Percentiles rank a stretch among this genome's conserved stretches.
These are phyloP conservation scores for Micromys minutus DNA, from an alignment of 2,113 vertebrate species.

Conservation along the genomic window DNA sequence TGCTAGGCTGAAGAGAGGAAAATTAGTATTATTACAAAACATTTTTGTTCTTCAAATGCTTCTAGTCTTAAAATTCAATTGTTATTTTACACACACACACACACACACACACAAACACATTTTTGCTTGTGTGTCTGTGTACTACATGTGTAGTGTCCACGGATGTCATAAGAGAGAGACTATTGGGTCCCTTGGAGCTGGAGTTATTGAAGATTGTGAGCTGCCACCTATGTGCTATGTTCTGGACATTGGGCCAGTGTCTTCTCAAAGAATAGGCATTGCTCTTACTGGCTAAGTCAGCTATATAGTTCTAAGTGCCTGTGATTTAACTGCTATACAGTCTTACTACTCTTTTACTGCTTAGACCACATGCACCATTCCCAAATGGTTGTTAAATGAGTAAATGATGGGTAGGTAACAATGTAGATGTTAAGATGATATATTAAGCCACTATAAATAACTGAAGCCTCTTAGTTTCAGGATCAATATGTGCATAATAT, in stretches of 20 bases:
- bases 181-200: background rate
- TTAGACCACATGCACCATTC: background rate
- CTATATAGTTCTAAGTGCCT: background rate
- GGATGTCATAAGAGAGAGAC: background rate
- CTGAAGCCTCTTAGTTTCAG: conserved; percentile 17
- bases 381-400: background rate
- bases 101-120: no score
- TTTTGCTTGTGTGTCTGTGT: background rate
- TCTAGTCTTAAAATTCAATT: background rate
- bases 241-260: background rate
- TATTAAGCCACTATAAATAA: background rate
- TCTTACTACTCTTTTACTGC: background rate
- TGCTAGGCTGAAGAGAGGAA: background rate
- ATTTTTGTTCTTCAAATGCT: background rate
- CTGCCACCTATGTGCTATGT: background rate
- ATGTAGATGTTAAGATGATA: background rate
- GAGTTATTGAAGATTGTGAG: background rate
- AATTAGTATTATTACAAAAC: background rate
- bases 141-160: background rate
- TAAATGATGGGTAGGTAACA: background rate
- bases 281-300: background rate
- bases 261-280: background rate
- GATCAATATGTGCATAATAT: background rate
- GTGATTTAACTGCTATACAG: background rate
- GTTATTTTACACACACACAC: no score